These are phyloP conservation scores for Clarias laeviceps DNA, from an alignment of 2,797 vertebrate species.

Conservation along the genomic window DNA sequence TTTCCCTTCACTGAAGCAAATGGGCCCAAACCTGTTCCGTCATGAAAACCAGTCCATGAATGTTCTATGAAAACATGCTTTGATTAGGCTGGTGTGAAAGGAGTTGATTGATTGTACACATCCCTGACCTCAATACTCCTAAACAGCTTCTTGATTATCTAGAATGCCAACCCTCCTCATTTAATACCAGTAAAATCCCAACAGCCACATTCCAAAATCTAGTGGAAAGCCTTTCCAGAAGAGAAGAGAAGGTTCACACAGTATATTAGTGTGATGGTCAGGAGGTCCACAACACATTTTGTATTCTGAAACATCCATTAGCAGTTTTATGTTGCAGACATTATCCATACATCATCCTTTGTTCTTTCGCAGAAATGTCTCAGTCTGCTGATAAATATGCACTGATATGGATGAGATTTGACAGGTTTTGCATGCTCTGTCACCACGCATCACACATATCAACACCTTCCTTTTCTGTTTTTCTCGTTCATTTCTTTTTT, in stretches of 20 bases:
- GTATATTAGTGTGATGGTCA: neutral
- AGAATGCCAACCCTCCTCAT: neutral
- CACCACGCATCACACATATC: constrained; percentile 63
- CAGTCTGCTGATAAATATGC: neutral
- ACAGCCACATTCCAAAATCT: neutral
- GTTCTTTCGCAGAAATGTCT: neutral
- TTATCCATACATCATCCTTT: constrained; percentile 9
- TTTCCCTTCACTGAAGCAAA: neutral
- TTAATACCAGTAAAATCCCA: neutral
- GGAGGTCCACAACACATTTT: neutral
- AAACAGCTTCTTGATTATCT: neutral
- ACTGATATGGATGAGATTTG: constrained; percentile 33
- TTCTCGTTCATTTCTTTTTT: constrained; percentile 63
- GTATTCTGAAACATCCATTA: constrained; percentile 3
- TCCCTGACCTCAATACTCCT: neutral
- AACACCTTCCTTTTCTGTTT: constrained; percentile 64
- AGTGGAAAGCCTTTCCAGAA: neutral
- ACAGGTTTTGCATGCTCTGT: constrained; percentile 54
- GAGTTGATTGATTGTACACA: neutral
- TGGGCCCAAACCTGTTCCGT: neutral
- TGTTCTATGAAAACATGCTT: neutral
- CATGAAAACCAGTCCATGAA: neutral
- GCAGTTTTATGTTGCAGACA: constrained; percentile 9
- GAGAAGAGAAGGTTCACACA: neutral
- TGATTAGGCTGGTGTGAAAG: neutral